phyloP scores from a whole-genome alignment of 2,797 vertebrate species.

The Microctenopoma stevenorrisi region DNA sequence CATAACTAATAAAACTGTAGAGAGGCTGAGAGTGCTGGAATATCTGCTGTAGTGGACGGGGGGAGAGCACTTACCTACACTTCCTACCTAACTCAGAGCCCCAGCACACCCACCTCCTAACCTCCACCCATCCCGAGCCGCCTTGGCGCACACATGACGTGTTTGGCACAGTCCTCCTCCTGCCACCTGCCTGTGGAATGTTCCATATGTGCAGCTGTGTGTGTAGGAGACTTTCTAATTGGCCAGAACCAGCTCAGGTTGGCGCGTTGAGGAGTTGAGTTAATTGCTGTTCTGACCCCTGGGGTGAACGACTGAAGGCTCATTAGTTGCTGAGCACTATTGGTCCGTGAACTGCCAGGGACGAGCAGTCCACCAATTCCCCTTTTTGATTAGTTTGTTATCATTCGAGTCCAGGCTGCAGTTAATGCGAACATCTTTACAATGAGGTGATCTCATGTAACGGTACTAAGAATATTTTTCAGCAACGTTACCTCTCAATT shows the following conservation, averaged over 20 bases:
- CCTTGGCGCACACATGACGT: slow-evolving; percentile 30
- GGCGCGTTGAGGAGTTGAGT: slow-evolving; percentile 57
- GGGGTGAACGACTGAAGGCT: slow-evolving; percentile 45
- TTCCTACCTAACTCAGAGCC: slow-evolving; percentile 1
- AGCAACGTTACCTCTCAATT: too few species aligned
- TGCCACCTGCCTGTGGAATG: slow-evolving; percentile 72
- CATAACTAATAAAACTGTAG: neutral
- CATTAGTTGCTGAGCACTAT: slow-evolving; percentile 53
- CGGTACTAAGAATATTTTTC: too few species aligned
- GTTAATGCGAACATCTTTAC: too few species aligned
- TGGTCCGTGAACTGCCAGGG: slow-evolving; percentile 32
- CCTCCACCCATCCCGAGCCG: slow-evolving; percentile 18
- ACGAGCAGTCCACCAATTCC: too few species aligned
- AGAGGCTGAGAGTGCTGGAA: neutral
- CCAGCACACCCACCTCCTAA: slow-evolving; percentile 7
- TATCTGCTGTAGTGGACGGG: too few species aligned
- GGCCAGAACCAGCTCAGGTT: slow-evolving; percentile 38
- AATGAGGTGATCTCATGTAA: too few species aligned
- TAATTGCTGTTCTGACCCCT: slow-evolving; percentile 51
- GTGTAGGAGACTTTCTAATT: slow-evolving; percentile 56
- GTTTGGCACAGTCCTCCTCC: slow-evolving; percentile 18
- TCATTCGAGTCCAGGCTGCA: too few species aligned
- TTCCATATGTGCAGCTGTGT: slow-evolving; percentile 66
- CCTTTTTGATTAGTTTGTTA: too few species aligned
- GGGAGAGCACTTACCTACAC: neutral